A percentile compares a stretch with the other conserved stretches of the same genome.
Evolutionary conservation across 1,140 invertebrate genomes (phyloP).

Genomic region (Ditylenchus dipsaci): DNA sequence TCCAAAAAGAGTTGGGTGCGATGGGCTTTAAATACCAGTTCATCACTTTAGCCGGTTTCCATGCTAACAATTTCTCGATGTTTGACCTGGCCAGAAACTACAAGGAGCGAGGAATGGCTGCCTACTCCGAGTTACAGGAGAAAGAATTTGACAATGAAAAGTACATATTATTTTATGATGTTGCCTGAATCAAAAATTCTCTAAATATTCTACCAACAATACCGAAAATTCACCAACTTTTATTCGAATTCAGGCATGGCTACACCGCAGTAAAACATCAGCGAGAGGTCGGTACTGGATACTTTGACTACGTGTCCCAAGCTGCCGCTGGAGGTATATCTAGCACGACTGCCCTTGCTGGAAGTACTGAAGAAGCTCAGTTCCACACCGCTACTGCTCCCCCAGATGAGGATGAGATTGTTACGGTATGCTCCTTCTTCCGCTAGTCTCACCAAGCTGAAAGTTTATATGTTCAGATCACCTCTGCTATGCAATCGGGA

Average conservation of each 20-base stretch:
- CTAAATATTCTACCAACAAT: slow-evolving; percentile 6
- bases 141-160: slow-evolving; percentile 57
- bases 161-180: slow-evolving; percentile 26
- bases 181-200: background rate
- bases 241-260: slow-evolving; percentile 41
- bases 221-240: no score
- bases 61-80: slow-evolving; percentile 59
- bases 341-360: slow-evolving; percentile 56
- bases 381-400: slow-evolving; percentile 56
- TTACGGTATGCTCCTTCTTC: slow-evolving; percentile 33
- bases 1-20: slow-evolving; percentile 58
- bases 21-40: slow-evolving; percentile 61
- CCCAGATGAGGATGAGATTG: slow-evolving; percentile 55
- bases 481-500: slow-evolving; percentile 37
- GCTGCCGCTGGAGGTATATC: slow-evolving; percentile 57
- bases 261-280: slow-evolving; percentile 61
- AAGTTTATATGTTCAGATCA: slow-evolving; percentile 36
- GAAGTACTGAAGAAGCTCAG: slow-evolving; percentile 60
- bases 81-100: slow-evolving; percentile 59
- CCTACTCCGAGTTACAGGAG: slow-evolving; percentile 59
- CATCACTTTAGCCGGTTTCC: slow-evolving; percentile 60
- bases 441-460: background rate
- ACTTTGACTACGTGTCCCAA: slow-evolving; percentile 57
- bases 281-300: slow-evolving; percentile 60
- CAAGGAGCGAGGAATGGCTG: slow-evolving; percentile 55